Percentiles rank a stretch among this genome's conserved stretches.
Evolutionary conservation across 2,113 vertebrate species (phyloP).

Genomic region (Urocolius indicus): DNA sequence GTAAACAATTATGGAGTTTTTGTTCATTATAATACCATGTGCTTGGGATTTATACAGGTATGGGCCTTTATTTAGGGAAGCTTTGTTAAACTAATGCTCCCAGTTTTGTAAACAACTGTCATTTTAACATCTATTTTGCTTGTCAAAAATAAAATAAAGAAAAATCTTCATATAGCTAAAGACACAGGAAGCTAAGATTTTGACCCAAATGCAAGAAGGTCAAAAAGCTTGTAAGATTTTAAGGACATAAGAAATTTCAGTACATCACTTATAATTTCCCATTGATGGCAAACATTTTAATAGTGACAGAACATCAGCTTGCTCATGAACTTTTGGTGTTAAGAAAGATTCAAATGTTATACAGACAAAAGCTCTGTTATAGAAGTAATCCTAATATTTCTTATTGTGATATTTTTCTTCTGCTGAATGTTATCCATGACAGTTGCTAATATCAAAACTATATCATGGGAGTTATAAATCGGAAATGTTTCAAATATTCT

Average conservation of each 20-base stretch:
- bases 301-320: neutral
- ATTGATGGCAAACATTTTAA: neutral
- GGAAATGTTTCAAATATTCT: neutral
- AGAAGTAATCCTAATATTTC: neutral
- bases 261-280: neutral
- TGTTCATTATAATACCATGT: neutral
- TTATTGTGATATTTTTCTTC: neutral
- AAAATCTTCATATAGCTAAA: neutral
- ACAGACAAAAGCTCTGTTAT: neutral
- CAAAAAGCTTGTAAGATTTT: neutral
- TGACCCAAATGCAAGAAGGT: neutral
- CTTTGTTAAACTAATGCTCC: neutral
- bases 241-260: neutral
- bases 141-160: neutral
- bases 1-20: neutral
- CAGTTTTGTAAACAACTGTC: neutral
- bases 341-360: neutral
- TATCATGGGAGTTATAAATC: neutral
- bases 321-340: neutral
- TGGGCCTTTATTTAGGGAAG: rapidly evolving
- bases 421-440: neutral
- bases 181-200: neutral
- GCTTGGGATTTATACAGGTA: neutral
- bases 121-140: neutral
- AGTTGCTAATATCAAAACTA: neutral